phyloP scores from a whole-genome alignment of 2,888 invertebrate genomes.

The Crematogaster levior region DNA sequence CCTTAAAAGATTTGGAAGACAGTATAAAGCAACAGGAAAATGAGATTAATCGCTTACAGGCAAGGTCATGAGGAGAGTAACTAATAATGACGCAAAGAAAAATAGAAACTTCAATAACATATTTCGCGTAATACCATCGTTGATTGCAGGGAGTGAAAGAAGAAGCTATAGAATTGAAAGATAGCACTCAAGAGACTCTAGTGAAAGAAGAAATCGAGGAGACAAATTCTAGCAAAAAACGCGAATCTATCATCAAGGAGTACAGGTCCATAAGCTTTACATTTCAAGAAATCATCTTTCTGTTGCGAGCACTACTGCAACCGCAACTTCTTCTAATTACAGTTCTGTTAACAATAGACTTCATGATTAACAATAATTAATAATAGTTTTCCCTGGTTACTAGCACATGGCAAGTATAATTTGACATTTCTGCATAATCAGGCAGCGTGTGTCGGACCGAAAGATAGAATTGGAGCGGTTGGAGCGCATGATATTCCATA shows the following conservation, averaged over 20 bases:
- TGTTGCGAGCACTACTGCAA: neutral
- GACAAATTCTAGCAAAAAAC: constrained; percentile 89
- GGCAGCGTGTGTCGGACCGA: constrained; percentile 90
- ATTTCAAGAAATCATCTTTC: neutral
- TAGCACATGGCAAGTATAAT: neutral
- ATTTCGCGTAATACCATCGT: neutral
- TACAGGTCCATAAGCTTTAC: constrained; percentile 78
- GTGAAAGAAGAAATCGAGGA: constrained; percentile 90
- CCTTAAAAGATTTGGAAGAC: constrained; percentile 90
- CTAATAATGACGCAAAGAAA: constrained; percentile 2
- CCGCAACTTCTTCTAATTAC: neutral
- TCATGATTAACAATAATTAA: neutral
- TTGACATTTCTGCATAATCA: constrained; percentile 72
- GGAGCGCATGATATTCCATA: constrained; percentile 92
- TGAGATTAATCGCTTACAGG: constrained; percentile 92
- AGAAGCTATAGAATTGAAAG: constrained; percentile 91
- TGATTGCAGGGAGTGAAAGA: constrained; percentile 88
- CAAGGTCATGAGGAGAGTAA: constrained; percentile 72
- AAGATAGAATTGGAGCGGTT: constrained; percentile 91
- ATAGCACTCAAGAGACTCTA: constrained; percentile 90
- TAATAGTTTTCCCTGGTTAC: neutral
- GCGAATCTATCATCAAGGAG: constrained; percentile 87
- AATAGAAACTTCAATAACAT: neutral
- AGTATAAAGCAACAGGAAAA: constrained; percentile 89
- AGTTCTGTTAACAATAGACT: neutral